These are phyloP conservation scores for Araneus ventricosus DNA, from an alignment of 1,140 invertebrate species.

Conservation along the genomic window DNA sequence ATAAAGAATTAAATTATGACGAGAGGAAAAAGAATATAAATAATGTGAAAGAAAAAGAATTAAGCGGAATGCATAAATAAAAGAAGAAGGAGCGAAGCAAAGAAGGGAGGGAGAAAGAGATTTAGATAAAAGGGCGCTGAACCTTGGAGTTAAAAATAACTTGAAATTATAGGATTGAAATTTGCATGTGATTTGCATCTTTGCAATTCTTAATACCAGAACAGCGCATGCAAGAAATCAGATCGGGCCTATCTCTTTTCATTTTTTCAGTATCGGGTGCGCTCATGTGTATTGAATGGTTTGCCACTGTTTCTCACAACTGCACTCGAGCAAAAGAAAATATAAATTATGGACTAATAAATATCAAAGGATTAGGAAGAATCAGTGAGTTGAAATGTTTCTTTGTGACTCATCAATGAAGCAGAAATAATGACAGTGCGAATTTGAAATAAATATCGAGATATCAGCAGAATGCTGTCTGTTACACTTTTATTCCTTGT, in stretches of 20 bases:
- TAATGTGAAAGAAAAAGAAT: neutral
- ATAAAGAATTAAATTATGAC: neutral
- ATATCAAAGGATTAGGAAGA: neutral
- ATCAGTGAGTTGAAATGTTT: neutral
- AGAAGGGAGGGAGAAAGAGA: neutral
- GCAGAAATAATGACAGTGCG: no score
- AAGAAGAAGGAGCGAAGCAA: neutral
- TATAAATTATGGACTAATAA: neutral
- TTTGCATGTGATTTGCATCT: slow-evolving; percentile 52
- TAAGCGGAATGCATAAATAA: neutral
- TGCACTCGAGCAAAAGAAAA: neutral
- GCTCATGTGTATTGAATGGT: neutral
- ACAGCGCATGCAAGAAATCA: neutral
- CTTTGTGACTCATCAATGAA: neutral
- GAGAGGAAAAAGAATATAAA: neutral
- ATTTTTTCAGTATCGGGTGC: neutral
- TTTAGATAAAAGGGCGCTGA: neutral
- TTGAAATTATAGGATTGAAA: slow-evolving; percentile 28
- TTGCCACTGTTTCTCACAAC: neutral
- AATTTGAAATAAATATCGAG: no score
- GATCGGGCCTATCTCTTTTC: neutral
- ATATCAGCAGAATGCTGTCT: no score
- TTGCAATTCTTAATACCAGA: neutral
- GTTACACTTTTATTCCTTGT: no score
- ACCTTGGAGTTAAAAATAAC: neutral